Conservation (phyloP, 2,888 invertebrate genomes). For the Rotaria macrura region DNA sequence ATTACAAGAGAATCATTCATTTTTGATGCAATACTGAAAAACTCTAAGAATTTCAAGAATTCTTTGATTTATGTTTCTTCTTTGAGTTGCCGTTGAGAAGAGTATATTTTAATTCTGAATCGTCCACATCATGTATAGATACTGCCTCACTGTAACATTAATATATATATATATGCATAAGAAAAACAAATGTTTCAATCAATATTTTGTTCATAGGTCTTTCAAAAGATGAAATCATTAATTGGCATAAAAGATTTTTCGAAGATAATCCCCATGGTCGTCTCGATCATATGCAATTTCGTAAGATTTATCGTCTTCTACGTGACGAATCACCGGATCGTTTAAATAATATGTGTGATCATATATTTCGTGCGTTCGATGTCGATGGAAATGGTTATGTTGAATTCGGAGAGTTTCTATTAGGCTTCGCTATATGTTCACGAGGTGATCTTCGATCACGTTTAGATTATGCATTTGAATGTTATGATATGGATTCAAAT, state of each 20-base stretch:
- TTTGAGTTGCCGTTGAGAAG: too few relatives aligned
- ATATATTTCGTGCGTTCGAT: slow-evolving; percentile 20
- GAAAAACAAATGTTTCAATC: too few relatives aligned
- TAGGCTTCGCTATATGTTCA: not conserved
- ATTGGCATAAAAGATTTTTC: not conserved
- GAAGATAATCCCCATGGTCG: not conserved
- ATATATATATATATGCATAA: too few relatives aligned
- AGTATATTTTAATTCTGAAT: too few relatives aligned
- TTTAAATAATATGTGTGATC: not conserved
- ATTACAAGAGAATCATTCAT: too few relatives aligned
- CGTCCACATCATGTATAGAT: too few relatives aligned
- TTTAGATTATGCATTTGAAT: slow-evolving; percentile 18
- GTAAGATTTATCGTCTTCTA: not conserved
- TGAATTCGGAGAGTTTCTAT: slow-evolving; percentile 8
- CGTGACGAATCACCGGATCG: not conserved
- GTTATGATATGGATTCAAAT: slow-evolving; percentile 16
- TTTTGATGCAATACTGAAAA: too few relatives aligned
- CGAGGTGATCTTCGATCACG: not conserved
- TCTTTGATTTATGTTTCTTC: too few relatives aligned
- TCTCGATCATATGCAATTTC: not conserved
- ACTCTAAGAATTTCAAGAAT: too few relatives aligned
- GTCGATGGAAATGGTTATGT: slow-evolving; percentile 11
- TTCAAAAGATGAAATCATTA: not conserved
- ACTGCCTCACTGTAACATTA: too few relatives aligned
- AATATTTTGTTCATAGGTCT: not conserved